A percentile compares a stretch with the other conserved stretches of the same genome.
These are phyloP conservation scores for Calephelis nemesis DNA, from an alignment of 1,140 invertebrate genomes.

Conservation along the genomic window DNA sequence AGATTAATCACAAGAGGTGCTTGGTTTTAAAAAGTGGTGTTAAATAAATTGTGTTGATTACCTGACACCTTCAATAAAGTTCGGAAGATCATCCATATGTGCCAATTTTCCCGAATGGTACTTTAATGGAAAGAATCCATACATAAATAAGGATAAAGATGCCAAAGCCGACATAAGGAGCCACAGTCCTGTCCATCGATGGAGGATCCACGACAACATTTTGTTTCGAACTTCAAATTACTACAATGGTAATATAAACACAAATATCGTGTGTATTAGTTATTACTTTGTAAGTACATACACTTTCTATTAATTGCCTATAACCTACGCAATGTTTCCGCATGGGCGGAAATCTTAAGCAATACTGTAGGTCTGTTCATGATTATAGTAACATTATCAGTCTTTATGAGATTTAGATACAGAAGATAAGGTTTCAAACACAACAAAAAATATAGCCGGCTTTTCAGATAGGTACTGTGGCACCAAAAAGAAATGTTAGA, in stretches of 20 bases:
- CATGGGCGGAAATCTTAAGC: slow-evolving; percentile 8
- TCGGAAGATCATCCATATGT: slow-evolving; percentile 77
- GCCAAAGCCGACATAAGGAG: slow-evolving; percentile 56
- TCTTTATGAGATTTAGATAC: not conserved
- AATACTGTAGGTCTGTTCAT: not conserved
- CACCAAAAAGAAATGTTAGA: too few relatives aligned
- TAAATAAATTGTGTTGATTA: slow-evolving; percentile 40
- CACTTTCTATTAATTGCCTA: slow-evolving; percentile 17
- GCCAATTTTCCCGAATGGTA: slow-evolving; percentile 74
- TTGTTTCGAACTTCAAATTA: slow-evolving; percentile 20
- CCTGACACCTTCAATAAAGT: slow-evolving; percentile 77
- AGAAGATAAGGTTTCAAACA: slow-evolving; percentile 16
- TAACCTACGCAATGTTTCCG: slow-evolving; percentile 13
- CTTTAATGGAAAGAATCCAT: slow-evolving; percentile 82
- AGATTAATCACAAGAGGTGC: too few relatives aligned
- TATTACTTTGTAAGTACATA: slow-evolving; percentile 1
- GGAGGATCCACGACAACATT: slow-evolving; percentile 64
- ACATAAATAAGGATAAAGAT: slow-evolving; percentile 77
- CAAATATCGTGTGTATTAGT: slow-evolving; percentile 3
- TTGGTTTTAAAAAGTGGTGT: too few relatives aligned
- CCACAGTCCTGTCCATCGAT: slow-evolving; percentile 68
- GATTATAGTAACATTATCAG: slow-evolving; percentile 12
- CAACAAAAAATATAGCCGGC: not conserved
- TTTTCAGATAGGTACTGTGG: too few relatives aligned
- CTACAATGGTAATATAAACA: slow-evolving; percentile 7